phyloP scores from a whole-genome alignment of 2,113 vertebrate genomes.

The Nyctereutes procyonoides region DNA sequence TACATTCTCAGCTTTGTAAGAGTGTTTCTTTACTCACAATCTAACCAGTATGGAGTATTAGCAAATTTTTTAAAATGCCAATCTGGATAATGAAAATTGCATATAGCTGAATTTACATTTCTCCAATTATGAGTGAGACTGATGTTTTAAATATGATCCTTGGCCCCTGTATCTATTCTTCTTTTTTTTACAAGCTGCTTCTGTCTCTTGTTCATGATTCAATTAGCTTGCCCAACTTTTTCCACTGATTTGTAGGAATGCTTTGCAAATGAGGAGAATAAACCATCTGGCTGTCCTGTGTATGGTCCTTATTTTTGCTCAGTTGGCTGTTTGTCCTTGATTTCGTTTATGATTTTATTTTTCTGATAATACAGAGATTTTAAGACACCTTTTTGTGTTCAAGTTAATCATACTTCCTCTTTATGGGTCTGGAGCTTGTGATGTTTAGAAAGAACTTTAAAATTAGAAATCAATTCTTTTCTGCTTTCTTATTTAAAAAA shows the following conservation, averaged over 20 bases:
- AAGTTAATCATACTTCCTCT: neutral
- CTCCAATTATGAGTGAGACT: neutral
- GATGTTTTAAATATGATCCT: neutral
- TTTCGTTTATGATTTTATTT: neutral
- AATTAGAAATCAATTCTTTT: neutral
- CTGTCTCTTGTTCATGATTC: neutral
- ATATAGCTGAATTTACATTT: neutral
- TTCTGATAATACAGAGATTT: neutral
- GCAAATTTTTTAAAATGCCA: neutral
- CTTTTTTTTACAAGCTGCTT: neutral
- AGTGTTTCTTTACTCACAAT: neutral
- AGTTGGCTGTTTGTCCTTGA: neutral
- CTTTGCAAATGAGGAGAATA: neutral
- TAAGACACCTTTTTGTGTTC: neutral
- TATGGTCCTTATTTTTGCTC: neutral
- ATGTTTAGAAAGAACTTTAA: neutral
- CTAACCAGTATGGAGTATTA: neutral
- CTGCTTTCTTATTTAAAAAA: neutral
- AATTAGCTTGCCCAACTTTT: neutral
- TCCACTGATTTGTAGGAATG: neutral
- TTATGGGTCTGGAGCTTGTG: neutral
- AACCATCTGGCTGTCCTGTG: neutral
- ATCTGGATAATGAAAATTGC: neutral
- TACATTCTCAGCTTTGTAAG: neutral
- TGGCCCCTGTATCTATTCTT: neutral